Percentiles rank a stretch among this genome's conserved stretches.
Conservation (phyloP, 2,113 vertebrate genomes). For the Petrocephalus microphthalmus region DNA sequence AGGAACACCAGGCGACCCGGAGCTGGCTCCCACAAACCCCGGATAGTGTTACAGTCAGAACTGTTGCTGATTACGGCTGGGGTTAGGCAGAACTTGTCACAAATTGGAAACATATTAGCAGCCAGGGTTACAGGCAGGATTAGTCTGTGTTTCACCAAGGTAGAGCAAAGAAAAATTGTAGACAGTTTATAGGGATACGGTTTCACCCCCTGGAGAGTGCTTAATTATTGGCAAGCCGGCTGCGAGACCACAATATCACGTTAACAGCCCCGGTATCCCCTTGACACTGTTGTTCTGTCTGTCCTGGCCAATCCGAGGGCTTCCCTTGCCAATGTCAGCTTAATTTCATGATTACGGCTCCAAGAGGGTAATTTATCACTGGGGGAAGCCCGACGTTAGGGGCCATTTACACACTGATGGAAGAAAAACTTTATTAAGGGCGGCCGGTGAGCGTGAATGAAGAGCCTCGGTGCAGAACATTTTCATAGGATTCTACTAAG, state of each 20-base stretch:
- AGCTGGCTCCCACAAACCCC: background rate
- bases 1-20: background rate
- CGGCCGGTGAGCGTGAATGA: background rate
- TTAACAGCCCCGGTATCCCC: conserved; percentile 16
- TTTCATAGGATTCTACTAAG: conserved; percentile 41
- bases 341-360: conserved; percentile 20
- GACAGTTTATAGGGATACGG: conserved; percentile 13
- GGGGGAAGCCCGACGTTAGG: background rate
- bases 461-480: conserved; percentile 28
- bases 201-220: conserved; percentile 19
- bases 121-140: conserved; percentile 17
- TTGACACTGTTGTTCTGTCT: conserved; percentile 11
- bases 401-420: conserved; percentile 4
- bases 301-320: conserved; percentile 9
- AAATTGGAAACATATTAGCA: conserved; percentile 50
- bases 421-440: conserved; percentile 12
- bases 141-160: conserved; percentile 13
- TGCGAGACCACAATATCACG: conserved; percentile 22
- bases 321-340: conserved; percentile 20
- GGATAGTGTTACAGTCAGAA: conserved; percentile 9
- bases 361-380: conserved; percentile 19
- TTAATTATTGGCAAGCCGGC: conserved; percentile 24
- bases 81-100: conserved; percentile 29
- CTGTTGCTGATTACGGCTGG: conserved; percentile 21
- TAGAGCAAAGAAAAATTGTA: conserved; percentile 19